Evolutionary conservation across 2,888 invertebrate genomes (phyloP), one percentile per base, ranked within the genome.

Genomic region (Clostera curtula): DNA sequence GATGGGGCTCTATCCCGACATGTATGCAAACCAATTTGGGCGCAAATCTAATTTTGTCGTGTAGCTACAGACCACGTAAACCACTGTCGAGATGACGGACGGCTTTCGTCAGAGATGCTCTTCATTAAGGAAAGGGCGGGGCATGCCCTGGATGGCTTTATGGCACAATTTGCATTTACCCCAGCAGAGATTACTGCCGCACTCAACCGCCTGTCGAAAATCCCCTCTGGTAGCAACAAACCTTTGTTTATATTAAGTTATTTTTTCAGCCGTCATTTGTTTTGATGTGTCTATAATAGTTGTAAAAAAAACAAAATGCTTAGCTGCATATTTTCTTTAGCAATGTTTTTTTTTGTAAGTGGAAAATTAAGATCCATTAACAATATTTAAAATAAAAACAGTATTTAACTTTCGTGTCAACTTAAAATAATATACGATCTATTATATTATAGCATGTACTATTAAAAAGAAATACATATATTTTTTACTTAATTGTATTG

Each of bases 161-260:
- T 80, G 69, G 76, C 70, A 77, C 79, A 69, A 83, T 83, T 83
- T 83, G 80, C 83, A 83, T 83, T 83, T 82, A 82, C 83, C 68
- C 65, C 57, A 65, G 75, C 74, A 72, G 72, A 77, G 80, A 82
- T 82, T 82, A 82, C 76, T 70, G 61, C 64, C 72, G 76, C 69
- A 75, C 75, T 82, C 79, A 80, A 75, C 76, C 79, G 58, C 68
- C 71, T 67, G 68, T 62, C 68, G 68, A 77, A 82, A 80, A 73
- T 73, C 77, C 66, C 51, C 55, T 53, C 59, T 58, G 60, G 49
- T 64, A 58, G 43, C 59, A 75, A 75, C 74, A 77, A 72, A 66
- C 70, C 70, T 76, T 76, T 80, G 76, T 82, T 82, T 83, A 77
- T 75, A 67, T 71, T 64, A 58, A 49, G 59, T 60, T 63, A 64